Evolutionary conservation across 1,140 invertebrate species (phyloP).

Genomic region (Microplitis demolitor): DNA sequence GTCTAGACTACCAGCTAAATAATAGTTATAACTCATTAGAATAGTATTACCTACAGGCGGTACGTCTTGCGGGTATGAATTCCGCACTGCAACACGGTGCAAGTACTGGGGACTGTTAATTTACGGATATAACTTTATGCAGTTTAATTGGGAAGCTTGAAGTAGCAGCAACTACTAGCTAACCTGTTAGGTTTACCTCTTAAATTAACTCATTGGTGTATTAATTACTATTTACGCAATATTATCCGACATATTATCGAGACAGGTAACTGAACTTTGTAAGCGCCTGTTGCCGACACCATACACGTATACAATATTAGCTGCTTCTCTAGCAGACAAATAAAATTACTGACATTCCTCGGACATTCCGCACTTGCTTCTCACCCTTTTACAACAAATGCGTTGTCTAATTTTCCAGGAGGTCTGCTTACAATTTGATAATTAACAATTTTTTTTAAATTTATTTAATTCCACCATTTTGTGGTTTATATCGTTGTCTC

Average conservation of each 20-base stretch:
- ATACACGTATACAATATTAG: slow-evolving; percentile 6
- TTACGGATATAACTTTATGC: not conserved
- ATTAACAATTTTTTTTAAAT: too few species aligned
- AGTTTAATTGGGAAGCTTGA: not conserved
- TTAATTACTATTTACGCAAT: slow-evolving; percentile 61
- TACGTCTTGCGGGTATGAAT: not conserved
- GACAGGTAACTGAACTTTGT: slow-evolving; percentile 51
- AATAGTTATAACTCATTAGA: not conserved
- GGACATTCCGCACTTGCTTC: too few species aligned
- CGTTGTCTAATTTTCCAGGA: too few species aligned
- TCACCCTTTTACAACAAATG: too few species aligned
- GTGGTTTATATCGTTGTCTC: too few species aligned
- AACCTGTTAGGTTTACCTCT: not conserved
- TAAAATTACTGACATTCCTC: too few species aligned
- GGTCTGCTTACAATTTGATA: too few species aligned
- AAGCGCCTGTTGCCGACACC: slow-evolving; percentile 35
- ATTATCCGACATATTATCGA: slow-evolving; percentile 58
- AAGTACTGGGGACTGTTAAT: not conserved
- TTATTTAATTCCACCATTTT: too few species aligned
- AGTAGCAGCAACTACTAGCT: not conserved
- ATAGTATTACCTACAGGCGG: slow-evolving; percentile 1
- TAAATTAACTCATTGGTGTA: slow-evolving; percentile 41
- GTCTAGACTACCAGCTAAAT: too few species aligned
- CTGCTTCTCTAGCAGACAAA: not conserved
- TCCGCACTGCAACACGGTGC: too few species aligned